Percentiles rank a stretch among this genome's conserved stretches.
Conservation (phyloP, 2,113 vertebrate genomes). For the Gallinago media region DNA sequence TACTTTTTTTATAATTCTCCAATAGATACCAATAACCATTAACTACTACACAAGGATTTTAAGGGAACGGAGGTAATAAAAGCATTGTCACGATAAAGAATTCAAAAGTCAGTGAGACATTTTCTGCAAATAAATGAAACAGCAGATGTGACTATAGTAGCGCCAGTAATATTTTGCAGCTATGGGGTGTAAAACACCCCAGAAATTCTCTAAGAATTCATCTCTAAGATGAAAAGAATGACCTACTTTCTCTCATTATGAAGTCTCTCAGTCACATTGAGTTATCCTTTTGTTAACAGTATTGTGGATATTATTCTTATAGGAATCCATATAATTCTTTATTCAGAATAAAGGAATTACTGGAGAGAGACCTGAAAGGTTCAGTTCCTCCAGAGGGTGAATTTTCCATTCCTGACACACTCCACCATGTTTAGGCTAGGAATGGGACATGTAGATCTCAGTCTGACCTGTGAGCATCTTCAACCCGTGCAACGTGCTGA, state of each 20-base stretch:
- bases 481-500: neutral
- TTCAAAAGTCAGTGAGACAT: neutral
- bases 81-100: neutral
- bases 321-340: neutral
- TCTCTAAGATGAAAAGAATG: neutral
- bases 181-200: neutral
- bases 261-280: neutral
- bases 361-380: neutral
- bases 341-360: neutral
- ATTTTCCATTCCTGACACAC: neutral
- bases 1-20: neutral
- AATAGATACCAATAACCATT: neutral
- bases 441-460: neutral
- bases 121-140: neutral
- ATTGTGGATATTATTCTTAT: neutral
- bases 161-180: neutral
- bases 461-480: neutral
- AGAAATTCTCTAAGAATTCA: neutral
- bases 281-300: neutral
- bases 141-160: neutral
- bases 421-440: neutral
- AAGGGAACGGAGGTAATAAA: neutral
- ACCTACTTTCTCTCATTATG: neutral
- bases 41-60: neutral
- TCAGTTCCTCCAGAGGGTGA: neutral